Percentiles rank a stretch among this genome's conserved stretches.
Conservation (phyloP, 2,797 vertebrate genomes). For the Sebastes hubbsi region DNA sequence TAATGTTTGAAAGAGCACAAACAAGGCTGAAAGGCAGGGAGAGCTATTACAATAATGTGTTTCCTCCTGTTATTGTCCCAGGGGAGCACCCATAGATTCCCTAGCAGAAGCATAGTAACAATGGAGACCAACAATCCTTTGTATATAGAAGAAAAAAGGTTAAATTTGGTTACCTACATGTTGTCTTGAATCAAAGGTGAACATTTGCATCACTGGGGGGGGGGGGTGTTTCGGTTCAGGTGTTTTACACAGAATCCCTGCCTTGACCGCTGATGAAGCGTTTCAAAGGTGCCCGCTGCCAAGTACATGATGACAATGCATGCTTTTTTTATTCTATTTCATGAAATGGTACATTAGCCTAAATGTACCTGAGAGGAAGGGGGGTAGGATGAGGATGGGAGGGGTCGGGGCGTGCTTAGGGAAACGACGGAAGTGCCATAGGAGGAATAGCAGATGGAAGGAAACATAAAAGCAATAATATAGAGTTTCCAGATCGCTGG, state of each 20-base stretch:
- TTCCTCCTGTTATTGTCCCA: constrained; percentile 54
- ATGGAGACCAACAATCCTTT: background rate
- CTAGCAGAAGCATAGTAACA: background rate
- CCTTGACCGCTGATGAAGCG: constrained; percentile 17
- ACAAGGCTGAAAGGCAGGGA: constrained; percentile 33
- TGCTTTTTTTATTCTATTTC: constrained; percentile 29
- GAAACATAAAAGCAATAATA: constrained; percentile 73
- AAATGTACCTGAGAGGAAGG: constrained; percentile 58
- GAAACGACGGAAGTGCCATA: constrained; percentile 22
- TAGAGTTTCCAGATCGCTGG: constrained; percentile 73
- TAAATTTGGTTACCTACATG: background rate
- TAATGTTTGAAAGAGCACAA: constrained; percentile 57
- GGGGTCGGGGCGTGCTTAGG: background rate
- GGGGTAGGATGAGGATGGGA: background rate
- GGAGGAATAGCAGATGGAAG: constrained; percentile 62
- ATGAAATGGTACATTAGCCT: constrained; percentile 73
- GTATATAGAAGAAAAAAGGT: background rate
- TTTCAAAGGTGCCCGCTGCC: constrained; percentile 15
- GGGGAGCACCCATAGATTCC: background rate
- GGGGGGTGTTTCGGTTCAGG: background rate
- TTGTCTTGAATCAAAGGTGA: constrained; percentile 30
- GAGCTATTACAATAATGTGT: constrained; percentile 69
- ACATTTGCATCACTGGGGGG: background rate
- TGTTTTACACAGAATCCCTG: constrained; percentile 4
- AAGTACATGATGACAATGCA: constrained; percentile 68